Evolutionary conservation across 1,140 invertebrate species (phyloP), one percentile per base, ranked within the genome.

Genomic region (Homalodisca vitripennis): DNA sequence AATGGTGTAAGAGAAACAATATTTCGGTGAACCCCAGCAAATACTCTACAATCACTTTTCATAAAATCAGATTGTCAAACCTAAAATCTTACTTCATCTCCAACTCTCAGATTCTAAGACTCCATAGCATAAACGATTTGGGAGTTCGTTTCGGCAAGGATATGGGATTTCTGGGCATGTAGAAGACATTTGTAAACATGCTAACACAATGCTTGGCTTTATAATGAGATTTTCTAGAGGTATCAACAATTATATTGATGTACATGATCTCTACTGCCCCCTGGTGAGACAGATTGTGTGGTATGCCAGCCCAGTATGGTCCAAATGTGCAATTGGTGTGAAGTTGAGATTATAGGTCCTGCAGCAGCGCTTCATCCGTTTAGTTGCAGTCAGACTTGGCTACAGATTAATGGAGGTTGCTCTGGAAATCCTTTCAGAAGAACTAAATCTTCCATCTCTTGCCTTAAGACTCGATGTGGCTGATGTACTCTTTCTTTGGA

Each of bases 281-380:
- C 68, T 70, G 31, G 20, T 63, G 29, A 13, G 26, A 12, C 68
- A 29, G 2, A 1, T 20, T 20, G 3, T 41, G 14, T 20, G 22
- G n/a, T 69, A 24, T 20, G 30, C 60, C 57, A 66, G 30, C 27
- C 67, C 60, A 22, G 29, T 57, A 12, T 66, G 13, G 51, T 27
- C 24, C 2, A n/a, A n/a, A n/a, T n/a, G n/a, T n/a, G n/a, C n/a
- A n/a, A n/a, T n/a, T n/a, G n/a, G n/a, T n/a, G n/a, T n/a, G n/a
- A n/a, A n/a, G n/a, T n/a, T n/a, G n/a, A n/a, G n/a, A n/a, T n/a
- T n/a, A n/a, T n/a, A n/a, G n/a, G n/a, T n/a, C n/a, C 60, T 29
- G 1, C 20, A 67, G 30, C 41, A 20, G 13, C 26, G 1, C 41
- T 34, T 66, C 17, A 66, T 48, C 29, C 26, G 41, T 2, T n/a